Evolutionary conservation across 2,797 vertebrate species (phyloP).

Genomic region (Lepilemur ruficaudatus): DNA sequence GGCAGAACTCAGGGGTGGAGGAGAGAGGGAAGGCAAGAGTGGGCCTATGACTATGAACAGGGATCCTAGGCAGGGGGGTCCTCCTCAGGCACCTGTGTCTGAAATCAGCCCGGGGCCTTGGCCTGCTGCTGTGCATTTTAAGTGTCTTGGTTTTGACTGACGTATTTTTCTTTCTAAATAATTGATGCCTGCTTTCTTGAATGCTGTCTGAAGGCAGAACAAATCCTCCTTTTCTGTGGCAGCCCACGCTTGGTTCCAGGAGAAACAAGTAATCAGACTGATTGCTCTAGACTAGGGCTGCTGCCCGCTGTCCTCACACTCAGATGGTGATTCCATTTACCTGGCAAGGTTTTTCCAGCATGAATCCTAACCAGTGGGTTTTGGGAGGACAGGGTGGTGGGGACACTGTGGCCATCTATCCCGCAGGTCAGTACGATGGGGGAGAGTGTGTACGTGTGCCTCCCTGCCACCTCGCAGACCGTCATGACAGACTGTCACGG

Average conservation of each 20-base stretch:
- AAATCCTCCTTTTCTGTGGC: not conserved
- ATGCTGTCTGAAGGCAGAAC: not conserved
- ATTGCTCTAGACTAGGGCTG: not conserved
- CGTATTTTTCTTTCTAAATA: not conserved
- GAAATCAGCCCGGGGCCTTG: not conserved
- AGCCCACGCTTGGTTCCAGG: not conserved
- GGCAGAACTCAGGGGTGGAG: not conserved
- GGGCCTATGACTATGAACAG: not conserved
- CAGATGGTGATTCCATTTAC: not conserved
- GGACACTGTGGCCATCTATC: not conserved
- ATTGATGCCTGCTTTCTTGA: constrained; percentile 6
- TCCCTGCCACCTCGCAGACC: not conserved
- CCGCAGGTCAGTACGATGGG: fast-evolving
- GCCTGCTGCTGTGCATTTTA: not conserved
- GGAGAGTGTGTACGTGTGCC: fast-evolving
- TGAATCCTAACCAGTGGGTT: not conserved
- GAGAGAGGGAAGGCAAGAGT: not conserved
- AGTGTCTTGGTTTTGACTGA: not conserved
- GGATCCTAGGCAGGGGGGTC: too few relatives aligned
- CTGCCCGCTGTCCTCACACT: not conserved
- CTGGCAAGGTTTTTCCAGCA: not conserved
- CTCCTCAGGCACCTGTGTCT: not conserved
- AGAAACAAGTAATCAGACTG: constrained; percentile 9
- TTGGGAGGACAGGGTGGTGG: not conserved
- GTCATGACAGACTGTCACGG: fast-evolving